Evolutionary conservation across 2,888 invertebrate genomes (phyloP), one percentile per base, ranked within the genome.

Genomic region (Zonitis immaculata): DNA sequence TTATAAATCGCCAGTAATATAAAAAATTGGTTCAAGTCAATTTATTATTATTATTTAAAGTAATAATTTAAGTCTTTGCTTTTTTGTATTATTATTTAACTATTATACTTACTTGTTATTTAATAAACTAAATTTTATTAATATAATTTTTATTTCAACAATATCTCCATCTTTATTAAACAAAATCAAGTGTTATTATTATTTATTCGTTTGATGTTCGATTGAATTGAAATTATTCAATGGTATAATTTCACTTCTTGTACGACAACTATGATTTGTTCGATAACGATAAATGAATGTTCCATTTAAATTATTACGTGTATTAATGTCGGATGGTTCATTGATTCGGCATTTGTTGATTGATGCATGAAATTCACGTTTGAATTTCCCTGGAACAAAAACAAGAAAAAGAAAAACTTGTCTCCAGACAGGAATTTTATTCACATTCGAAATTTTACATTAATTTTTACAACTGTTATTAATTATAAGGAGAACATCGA

Each of bases 91-190:
- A 39, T 39, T 72, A 74, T 73, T 72, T 71, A 73, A 72, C 69
- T 70, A 69, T 68, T 64, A 66, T 56, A 65, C n/a, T n/a, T 22
- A 22, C 66, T 74, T 75, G 72, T 73, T 73, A 71, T 72, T 73
- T 72, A 76, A 74, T 74, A 70, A 75, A 75, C 73, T 75, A 74
- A 75, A 75, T 74, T 76, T 75, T 73, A 74, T 74, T 74, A 73
- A 70, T 63, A 57, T 3, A 14, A 32, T 26, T 51, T 1, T n/a
- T 9, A 8, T 20, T 5, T 39, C 9, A n/a, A 20, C 22, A 3
- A 43, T 14, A 6, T 14, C 32, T 14, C 3, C 6, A 6, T n/a
- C n/a, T n/a, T n/a, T n/a, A n/a, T 22, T 16, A 42, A 2, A 16
- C 16, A 12, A 42, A 32, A 3, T 14, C 12, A 32, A 6, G n/a